phyloP scores from a whole-genome alignment of 1,140 invertebrate species.

The Trachelipus rathkii region DNA sequence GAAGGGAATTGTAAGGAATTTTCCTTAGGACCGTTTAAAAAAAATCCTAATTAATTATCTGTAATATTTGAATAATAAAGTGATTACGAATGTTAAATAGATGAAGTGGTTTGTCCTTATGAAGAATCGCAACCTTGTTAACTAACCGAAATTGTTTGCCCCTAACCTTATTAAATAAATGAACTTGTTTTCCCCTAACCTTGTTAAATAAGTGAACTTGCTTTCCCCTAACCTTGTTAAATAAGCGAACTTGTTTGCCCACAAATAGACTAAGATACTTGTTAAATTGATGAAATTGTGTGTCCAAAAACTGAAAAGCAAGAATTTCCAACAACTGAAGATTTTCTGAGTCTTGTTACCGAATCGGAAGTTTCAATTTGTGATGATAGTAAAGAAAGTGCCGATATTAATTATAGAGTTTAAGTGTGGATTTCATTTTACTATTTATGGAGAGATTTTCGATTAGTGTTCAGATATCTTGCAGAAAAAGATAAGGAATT shows the following conservation, averaged over 20 bases:
- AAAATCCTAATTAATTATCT: too few relatives aligned
- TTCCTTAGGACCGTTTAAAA: too few relatives aligned
- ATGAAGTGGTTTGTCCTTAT: too few relatives aligned
- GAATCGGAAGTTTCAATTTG: background rate
- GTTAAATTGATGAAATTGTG: background rate
- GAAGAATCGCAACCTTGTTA: too few relatives aligned
- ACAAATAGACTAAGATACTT: background rate
- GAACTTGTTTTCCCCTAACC: background rate
- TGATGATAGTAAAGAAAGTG: background rate
- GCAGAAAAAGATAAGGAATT: background rate
- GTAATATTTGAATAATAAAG: too few relatives aligned
- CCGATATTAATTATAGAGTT: background rate
- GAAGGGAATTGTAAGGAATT: too few relatives aligned
- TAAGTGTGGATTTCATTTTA: background rate
- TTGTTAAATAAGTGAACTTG: background rate
- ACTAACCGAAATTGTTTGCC: too few relatives aligned
- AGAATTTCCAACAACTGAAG: background rate
- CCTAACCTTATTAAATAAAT: background rate
- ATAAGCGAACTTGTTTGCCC: background rate
- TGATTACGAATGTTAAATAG: too few relatives aligned
- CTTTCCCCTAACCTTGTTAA: background rate
- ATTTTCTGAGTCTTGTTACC: background rate
- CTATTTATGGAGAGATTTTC: background rate
- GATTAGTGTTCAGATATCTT: background rate
- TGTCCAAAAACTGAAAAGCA: background rate